These are phyloP conservation scores for Gasterosteus aculeatus DNA, from an alignment of 2,113 vertebrate genomes.

Conservation along the genomic window DNA sequence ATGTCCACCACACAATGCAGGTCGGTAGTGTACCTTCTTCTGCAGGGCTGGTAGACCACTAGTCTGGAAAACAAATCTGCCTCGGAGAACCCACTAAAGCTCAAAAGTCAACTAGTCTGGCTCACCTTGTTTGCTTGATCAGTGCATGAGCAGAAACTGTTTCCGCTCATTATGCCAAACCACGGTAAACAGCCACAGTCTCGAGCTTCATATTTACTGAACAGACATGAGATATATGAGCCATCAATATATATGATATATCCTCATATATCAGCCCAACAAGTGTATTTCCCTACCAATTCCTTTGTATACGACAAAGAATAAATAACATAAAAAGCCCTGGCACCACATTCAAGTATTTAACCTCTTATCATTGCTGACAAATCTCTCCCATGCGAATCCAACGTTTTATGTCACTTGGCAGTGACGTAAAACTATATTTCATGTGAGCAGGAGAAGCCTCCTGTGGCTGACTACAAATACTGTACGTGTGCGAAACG, in stretches of 20 bases:
- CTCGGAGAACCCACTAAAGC: background rate
- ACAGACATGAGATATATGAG: background rate
- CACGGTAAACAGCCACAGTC: background rate
- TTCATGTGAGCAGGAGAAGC: background rate
- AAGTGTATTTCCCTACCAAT: background rate
- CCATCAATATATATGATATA: background rate
- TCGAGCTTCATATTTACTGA: background rate
- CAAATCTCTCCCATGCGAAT: no score
- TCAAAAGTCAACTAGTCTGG: background rate
- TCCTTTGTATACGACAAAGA: background rate
- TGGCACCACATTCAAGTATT: background rate
- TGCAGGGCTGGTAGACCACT: background rate
- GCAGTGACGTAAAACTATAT: background rate
- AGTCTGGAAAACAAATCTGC: background rate
- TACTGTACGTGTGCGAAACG: slow-evolving; percentile 20
- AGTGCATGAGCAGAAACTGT: background rate
- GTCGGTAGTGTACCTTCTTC: background rate
- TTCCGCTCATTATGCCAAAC: background rate
- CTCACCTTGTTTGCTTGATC: background rate
- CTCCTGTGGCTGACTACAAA: slow-evolving; percentile 23
- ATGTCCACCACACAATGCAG: background rate
- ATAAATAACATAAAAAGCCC: background rate
- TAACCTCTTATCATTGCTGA: background rate
- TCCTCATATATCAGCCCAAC: background rate
- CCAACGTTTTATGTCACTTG: background rate